These are phyloP conservation scores for Bombus fervidus DNA, from an alignment of 1,140 invertebrate genomes.

Conservation along the genomic window DNA sequence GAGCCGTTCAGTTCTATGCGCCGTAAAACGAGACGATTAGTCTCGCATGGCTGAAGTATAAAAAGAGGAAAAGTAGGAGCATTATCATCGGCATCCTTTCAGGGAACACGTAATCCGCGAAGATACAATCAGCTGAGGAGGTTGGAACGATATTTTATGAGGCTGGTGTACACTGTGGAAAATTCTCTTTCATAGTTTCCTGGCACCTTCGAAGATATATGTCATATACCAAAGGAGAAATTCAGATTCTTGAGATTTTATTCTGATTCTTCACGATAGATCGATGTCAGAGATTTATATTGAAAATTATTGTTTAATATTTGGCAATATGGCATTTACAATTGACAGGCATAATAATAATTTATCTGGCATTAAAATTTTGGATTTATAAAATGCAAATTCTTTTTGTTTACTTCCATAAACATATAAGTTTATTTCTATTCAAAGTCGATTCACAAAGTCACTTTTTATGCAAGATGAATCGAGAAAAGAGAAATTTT, in stretches of 20 bases:
- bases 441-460: neutral
- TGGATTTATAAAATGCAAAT: neutral
- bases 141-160: constrained; percentile 1
- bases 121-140: neutral
- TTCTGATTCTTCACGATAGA: too few species aligned
- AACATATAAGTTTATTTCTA: neutral
- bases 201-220: neutral
- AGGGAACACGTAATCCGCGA: neutral
- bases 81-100: neutral
- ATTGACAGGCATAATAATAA: too few species aligned
- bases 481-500: constrained; percentile 9
- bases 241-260: neutral
- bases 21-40: constrained; percentile 45
- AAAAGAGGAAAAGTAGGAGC: constrained; percentile 2
- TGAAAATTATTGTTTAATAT: neutral
- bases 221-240: too few species aligned
- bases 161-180: neutral
- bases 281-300: neutral
- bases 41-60: constrained; percentile 15
- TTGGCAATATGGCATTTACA: too few species aligned
- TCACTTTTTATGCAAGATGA: neutral
- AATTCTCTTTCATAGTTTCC: neutral
- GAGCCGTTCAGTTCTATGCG: constrained; percentile 16
- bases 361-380: too few species aligned
- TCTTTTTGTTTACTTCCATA: neutral